Base-by-base conservation (phyloP, 2,797 vertebrate species). In the Parauchenoglanis ngamensis region DNA sequence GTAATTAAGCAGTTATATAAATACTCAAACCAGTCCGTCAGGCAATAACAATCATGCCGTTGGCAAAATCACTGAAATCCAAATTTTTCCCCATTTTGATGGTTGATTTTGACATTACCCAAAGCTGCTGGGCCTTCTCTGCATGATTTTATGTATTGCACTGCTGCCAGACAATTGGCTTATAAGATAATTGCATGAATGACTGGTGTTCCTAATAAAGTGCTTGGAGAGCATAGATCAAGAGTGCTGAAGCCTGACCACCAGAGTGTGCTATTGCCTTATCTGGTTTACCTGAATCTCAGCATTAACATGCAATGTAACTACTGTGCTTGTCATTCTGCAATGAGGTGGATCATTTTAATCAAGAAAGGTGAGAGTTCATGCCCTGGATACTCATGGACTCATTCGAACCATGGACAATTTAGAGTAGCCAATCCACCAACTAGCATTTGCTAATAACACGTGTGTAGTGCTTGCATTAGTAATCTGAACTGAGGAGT, bases 221-320 rank as follows among this genome's bases (percentile, higher is more conserved):
- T 52, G 25, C 7, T 35, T 23, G 10, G 12, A 40, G 6, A 44
- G 35, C 19, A 57, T 44, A 10, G 49, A 65, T 65, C 15, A 25
- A n/a, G 13, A 31, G 17, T 23, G 6, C 4, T 17, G 12, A 68
- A 65, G n/a, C 8, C 5, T 72, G 40, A 57, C 83, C 84, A 88
- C 77, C 67, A 88, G 87, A 88, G 67, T 25, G 77, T 23, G 84
- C 87, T 88, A 57, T 85, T 82, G 23, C 54, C 17, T 78, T n/a
- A 78, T 23, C 25, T 28, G 23, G 28, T 57, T 83, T 52, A 19
- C 19, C 57, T 63, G 21, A 81, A 46, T 63, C 35, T 46, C 21
- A 44, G 21, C 35, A 57, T 59, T 59, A 57, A 78, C 52, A 35
- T 31, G 15, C 52, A 78, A 4, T n/a, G 4, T 77, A 56, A 77